Percentiles rank a stretch among this genome's conserved stretches.
phyloP scores from a whole-genome alignment of 2,113 vertebrate genomes.

The Odocoileus virginianus region DNA sequence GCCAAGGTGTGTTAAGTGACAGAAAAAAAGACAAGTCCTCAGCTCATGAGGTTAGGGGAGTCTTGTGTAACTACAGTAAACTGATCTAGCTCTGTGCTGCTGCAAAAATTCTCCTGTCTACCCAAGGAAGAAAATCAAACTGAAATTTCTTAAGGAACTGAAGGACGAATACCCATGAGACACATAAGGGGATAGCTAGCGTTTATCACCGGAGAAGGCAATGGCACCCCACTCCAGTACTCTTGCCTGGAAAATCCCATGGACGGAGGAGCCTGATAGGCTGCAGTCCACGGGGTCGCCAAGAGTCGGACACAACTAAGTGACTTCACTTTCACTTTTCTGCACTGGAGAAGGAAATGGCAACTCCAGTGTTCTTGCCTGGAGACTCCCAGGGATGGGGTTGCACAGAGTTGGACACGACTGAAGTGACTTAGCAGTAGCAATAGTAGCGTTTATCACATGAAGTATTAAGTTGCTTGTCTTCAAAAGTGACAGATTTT shows the following conservation, averaged over 20 bases:
- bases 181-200: background rate
- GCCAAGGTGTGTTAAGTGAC: constrained; percentile 43
- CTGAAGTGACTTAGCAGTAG: too few species aligned
- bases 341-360: too few species aligned
- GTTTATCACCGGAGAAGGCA: background rate
- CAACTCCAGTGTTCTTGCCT: too few species aligned
- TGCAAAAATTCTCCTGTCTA: constrained; percentile 2
- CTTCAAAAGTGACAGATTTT: background rate
- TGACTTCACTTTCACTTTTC: too few species aligned
- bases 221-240: too few species aligned
- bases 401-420: too few species aligned
- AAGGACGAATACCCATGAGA: background rate
- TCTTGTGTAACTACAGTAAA: background rate
- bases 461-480: background rate
- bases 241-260: too few species aligned
- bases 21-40: background rate
- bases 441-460: background rate
- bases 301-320: too few species aligned
- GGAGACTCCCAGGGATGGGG: too few species aligned
- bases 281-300: too few species aligned
- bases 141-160: constrained; percentile 2
- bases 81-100: background rate
- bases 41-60: background rate
- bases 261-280: too few species aligned
- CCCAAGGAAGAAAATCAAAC: constrained; percentile 43